These are phyloP conservation scores for Mycteria americana DNA, from an alignment of 2,797 vertebrate species.

Conservation along the genomic window DNA sequence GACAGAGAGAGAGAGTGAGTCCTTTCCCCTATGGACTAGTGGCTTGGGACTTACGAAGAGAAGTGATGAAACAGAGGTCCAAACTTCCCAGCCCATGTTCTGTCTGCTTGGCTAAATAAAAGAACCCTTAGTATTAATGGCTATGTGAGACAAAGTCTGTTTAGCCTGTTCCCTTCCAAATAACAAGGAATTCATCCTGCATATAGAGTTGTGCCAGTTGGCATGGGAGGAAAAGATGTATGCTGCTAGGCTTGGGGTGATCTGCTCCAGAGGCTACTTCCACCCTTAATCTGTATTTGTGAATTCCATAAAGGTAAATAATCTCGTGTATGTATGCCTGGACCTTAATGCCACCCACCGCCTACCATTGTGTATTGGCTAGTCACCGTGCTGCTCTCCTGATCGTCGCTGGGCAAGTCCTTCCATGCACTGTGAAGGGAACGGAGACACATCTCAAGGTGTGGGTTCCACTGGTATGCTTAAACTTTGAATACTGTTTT, in stretches of 20 bases:
- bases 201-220: background rate
- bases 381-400: background rate
- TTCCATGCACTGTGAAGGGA: background rate
- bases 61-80: background rate
- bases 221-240: background rate
- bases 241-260: background rate
- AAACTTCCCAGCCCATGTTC: background rate
- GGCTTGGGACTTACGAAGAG: background rate
- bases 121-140: background rate
- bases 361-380: background rate
- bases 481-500: background rate
- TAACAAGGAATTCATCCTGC: background rate
- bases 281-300: background rate
- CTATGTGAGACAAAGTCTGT: background rate
- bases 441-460: background rate
- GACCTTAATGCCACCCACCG: background rate
- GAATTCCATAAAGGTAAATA: background rate
- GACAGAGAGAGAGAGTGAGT: background rate
- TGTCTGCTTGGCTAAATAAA: background rate
- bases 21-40: background rate
- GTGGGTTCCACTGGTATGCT: background rate
- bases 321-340: background rate
- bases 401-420: accelerated
- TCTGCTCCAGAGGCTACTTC: background rate
- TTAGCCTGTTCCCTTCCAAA: background rate